A percentile compares a stretch with the other conserved stretches of the same genome.
phyloP scores from a whole-genome alignment of 2,888 invertebrate species.

The Tipula lateralis region DNA sequence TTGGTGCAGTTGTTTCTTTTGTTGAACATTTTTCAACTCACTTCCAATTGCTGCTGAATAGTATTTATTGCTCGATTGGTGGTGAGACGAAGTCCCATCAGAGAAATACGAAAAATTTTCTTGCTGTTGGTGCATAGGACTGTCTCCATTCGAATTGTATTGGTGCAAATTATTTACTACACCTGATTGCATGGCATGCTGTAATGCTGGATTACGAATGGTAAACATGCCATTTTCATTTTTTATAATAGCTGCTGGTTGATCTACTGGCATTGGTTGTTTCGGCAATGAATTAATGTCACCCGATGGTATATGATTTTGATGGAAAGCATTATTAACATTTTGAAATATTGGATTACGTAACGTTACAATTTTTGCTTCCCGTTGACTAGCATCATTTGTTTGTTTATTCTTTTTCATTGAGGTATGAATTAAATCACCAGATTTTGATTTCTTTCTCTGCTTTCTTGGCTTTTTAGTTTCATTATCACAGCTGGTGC shows the following conservation, averaged over 20 bases:
- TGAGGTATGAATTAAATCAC: slow-evolving; percentile 40
- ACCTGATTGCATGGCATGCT: slow-evolving; percentile 46
- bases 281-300: slow-evolving; percentile 42
- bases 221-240: slow-evolving; percentile 78
- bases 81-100: slow-evolving; percentile 30
- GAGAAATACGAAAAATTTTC: slow-evolving; percentile 34
- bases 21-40: slow-evolving; percentile 44
- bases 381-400: slow-evolving; percentile 28
- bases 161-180: slow-evolving; percentile 45
- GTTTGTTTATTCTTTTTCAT: slow-evolving; percentile 35
- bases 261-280: slow-evolving; percentile 43
- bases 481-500: neutral
- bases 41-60: slow-evolving; percentile 49
- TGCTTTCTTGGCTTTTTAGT: slow-evolving; percentile 34
- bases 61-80: slow-evolving; percentile 38
- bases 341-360: slow-evolving; percentile 68
- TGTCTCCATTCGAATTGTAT: slow-evolving; percentile 45
- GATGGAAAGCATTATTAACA: slow-evolving; percentile 52
- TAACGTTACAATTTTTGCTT: slow-evolving; percentile 66
- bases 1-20: slow-evolving; percentile 41
- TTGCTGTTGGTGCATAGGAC: slow-evolving; percentile 39
- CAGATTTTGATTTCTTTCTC: slow-evolving; percentile 34
- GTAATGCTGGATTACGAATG: slow-evolving; percentile 64
- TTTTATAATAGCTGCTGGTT: slow-evolving; percentile 63
- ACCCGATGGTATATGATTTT: slow-evolving; percentile 50